phyloP scores from a whole-genome alignment of 1,140 invertebrate genomes.

The Penaeus chinensis region DNA sequence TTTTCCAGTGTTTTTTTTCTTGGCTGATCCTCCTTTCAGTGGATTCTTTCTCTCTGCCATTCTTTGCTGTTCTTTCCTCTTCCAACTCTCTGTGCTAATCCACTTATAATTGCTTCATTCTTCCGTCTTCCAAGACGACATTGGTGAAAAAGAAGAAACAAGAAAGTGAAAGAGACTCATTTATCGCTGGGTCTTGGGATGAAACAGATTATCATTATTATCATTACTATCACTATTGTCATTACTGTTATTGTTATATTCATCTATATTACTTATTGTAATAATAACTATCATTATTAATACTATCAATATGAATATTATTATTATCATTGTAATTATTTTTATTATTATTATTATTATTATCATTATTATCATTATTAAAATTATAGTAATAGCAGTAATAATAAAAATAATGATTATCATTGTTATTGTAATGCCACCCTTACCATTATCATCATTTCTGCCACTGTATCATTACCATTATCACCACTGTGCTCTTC shows the following conservation, averaged over 20 bases:
- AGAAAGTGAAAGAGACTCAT: neutral
- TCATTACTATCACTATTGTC: no score
- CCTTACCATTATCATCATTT: neutral
- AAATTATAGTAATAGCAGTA: no score
- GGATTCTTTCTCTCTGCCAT: neutral
- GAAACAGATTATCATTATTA: neutral
- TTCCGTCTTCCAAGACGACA: neutral
- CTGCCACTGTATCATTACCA: neutral
- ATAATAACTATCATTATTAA: no score
- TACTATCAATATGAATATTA: no score
- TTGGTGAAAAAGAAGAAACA: neutral
- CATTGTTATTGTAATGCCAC: neutral
- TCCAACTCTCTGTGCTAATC: neutral
- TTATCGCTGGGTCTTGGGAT: neutral
- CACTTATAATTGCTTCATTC: neutral
- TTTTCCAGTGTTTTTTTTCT: no score
- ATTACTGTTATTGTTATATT: no score
- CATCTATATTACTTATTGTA: no score
- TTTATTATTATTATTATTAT: no score
- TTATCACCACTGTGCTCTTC: neutral
- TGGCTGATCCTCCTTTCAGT: neutral
- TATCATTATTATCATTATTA: no score
- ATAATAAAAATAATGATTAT: neutral
- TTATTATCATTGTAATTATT: no score
- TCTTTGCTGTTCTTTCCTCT: neutral